Evolutionary conservation across 2,888 invertebrate genomes (phyloP), one percentile per base, ranked within the genome.

Genomic region (Corbicula japonica): DNA sequence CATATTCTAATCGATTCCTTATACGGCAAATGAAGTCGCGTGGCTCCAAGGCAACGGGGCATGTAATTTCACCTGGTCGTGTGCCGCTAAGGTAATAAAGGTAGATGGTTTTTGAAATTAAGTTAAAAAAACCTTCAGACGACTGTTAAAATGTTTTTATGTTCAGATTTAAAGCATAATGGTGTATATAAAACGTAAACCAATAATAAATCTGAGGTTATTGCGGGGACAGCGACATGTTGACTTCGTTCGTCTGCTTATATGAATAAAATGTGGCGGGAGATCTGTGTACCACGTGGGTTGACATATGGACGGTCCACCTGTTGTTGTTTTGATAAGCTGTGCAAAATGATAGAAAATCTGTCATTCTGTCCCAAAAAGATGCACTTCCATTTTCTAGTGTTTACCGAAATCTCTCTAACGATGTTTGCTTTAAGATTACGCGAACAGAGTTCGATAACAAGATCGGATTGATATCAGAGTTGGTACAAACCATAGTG

Each of bases 1-100:
- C 86, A 84, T 78, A 85, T 86, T 84, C 78, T 86, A 86, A 87
- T 86, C 71, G 81, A 56, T 83, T 82, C 87, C 87, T 75, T 80
- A 87, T 86, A 83, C 76, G 87, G 87, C 71, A 72, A 63, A 62
- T 32, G 46, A 70, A 65, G 86, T 83, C 87, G 86, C 87, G 86
- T 86, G 87, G 81, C 79, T 75, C 77, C 77, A 63, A 69, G 56
- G 80, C 80, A 80, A 83, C 83, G 77, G 60, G 50, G 75, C 77
- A 68, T 65, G 72, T 77, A 72, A 79, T 56, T 77, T 75, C 80
- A 83, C 77, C 75, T 79, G 80, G 83, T 80, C 83, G 80, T 73
- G 83, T 80, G 83, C 52, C 83, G 70, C 52, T 41, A 38, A 61
- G 38, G 48, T 60, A 56, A 62, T 52, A 52, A 54, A 69, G 62